A percentile compares a stretch with the other conserved stretches of the same genome.
These are phyloP conservation scores for Callosobruchus maculatus DNA, from an alignment of 2,888 invertebrate genomes.

Conservation along the genomic window DNA sequence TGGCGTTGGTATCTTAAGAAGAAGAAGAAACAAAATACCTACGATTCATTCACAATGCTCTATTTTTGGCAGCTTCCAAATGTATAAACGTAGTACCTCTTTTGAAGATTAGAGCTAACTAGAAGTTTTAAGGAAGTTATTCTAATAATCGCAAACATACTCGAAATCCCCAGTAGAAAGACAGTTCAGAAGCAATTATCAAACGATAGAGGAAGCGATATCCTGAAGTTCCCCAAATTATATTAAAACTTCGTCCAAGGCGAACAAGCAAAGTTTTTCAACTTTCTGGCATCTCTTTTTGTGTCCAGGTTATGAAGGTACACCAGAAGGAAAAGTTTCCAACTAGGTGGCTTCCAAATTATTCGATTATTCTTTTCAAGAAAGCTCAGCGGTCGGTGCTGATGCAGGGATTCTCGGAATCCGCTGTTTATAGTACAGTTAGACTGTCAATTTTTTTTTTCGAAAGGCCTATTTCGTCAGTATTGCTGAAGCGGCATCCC, in stretches of 20 bases:
- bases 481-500: too few species aligned
- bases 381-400: slow-evolving; percentile 22
- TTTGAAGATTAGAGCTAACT: too few species aligned
- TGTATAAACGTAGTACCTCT: too few species aligned
- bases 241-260: slow-evolving; percentile 18
- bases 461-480: too few species aligned
- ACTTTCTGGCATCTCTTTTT: slow-evolving; percentile 2
- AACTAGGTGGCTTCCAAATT: slow-evolving; percentile 21
- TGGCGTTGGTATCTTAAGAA: too few species aligned
- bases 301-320: slow-evolving; percentile 8
- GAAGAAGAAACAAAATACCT: too few species aligned
- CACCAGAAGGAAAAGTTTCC: slow-evolving; percentile 15
- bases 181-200: not conserved
- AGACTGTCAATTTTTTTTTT: too few species aligned
- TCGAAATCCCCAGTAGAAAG: not conserved
- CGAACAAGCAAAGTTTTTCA: slow-evolving; percentile 11
- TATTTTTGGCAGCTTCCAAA: too few species aligned
- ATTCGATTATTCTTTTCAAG: slow-evolving; percentile 23
- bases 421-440: too few species aligned
- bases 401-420: not conserved
- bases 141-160: too few species aligned
- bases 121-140: too few species aligned
- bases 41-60: too few species aligned
- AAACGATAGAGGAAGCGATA: not conserved
- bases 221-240: slow-evolving; percentile 9